Evolutionary conservation across 2,797 vertebrate species (phyloP).

Genomic region (Anomalospiza imberbis): DNA sequence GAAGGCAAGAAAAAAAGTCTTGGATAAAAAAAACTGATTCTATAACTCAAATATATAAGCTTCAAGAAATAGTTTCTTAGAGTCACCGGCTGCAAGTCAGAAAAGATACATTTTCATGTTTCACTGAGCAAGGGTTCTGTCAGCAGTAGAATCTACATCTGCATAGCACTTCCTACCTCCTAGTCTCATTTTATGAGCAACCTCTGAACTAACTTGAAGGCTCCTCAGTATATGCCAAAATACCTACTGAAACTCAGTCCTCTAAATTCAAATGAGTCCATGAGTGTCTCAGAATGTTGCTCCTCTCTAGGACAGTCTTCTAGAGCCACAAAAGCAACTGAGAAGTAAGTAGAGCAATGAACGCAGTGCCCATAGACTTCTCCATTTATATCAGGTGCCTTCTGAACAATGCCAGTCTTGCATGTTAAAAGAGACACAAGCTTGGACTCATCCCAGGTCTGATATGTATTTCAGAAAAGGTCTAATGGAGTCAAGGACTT

Average conservation of each 20-base stretch:
- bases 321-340: not conserved
- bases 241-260: not conserved
- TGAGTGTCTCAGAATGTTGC: not conserved
- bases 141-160: not conserved
- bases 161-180: accelerated
- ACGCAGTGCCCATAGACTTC: not conserved
- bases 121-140: not conserved
- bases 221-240: not conserved
- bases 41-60: not conserved
- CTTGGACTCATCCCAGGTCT: not conserved
- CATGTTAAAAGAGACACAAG: not conserved
- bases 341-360: not conserved
- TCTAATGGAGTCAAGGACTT: not conserved
- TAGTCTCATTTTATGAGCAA: not conserved
- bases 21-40: not conserved
- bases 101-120: not conserved
- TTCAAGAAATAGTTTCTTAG: not conserved
- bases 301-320: not conserved
- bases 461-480: not conserved
- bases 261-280: not conserved
- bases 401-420: not conserved
- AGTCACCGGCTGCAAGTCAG: not conserved
- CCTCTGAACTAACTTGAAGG: not conserved
- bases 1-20: not conserved
- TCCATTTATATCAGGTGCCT: not conserved